phyloP scores from a whole-genome alignment of 2,888 invertebrate genomes.

The Agelastica alni region DNA sequence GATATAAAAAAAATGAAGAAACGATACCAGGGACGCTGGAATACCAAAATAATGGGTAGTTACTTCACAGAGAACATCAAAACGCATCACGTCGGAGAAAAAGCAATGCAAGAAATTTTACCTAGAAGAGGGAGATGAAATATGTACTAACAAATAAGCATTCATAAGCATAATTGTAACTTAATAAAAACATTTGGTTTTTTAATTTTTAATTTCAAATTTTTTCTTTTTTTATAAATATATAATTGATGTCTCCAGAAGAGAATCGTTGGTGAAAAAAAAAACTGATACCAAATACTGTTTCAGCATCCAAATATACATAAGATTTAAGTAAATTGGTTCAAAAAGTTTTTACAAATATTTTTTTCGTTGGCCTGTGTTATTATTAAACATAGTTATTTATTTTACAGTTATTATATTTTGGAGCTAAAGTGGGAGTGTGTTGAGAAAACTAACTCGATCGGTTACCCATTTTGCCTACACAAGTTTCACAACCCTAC shows the following conservation, averaged over 20 bases:
- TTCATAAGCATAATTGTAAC: background rate
- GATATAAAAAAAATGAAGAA: background rate
- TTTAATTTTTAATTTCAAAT: background rate
- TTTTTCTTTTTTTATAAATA: background rate
- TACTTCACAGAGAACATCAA: background rate
- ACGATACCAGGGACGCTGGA: constrained; percentile 4
- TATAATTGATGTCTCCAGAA: background rate
- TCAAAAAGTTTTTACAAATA: too few relatives aligned
- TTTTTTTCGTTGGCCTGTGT: background rate
- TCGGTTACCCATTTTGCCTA: too few relatives aligned
- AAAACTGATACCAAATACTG: constrained; percentile 3
- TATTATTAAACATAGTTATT: too few relatives aligned
- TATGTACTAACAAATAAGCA: background rate
- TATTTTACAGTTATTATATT: too few relatives aligned
- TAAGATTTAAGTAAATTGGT: background rate
- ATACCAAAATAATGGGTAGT: background rate
- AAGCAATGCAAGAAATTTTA: background rate
- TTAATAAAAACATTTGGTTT: background rate
- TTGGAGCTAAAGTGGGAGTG: too few relatives aligned
- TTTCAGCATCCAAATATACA: constrained; percentile 5
- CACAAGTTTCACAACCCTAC: too few relatives aligned
- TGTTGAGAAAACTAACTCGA: too few relatives aligned
- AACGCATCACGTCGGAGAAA: background rate
- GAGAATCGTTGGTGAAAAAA: background rate
- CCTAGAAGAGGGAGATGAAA: background rate